Conservation (phyloP, 2,113 vertebrate species). For the Talpa occidentalis region DNA sequence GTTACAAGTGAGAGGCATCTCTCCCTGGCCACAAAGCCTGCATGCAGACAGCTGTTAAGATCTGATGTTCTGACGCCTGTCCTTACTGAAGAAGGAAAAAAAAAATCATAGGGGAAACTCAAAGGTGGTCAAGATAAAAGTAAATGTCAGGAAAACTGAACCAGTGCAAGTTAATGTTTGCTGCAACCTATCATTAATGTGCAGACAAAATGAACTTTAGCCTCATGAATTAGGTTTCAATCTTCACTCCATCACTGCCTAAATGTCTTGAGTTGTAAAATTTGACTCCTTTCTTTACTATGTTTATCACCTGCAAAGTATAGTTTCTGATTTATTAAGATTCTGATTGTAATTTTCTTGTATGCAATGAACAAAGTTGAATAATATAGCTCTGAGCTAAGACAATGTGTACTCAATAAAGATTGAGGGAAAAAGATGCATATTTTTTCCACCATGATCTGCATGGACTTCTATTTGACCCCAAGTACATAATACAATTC, state of each 20-base stretch:
- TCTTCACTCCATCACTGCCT: background rate
- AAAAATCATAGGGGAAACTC: background rate
- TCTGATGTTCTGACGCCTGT: background rate
- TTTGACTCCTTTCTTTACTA: background rate
- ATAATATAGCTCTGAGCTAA: background rate
- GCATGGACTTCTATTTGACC: background rate
- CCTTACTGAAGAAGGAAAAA: background rate
- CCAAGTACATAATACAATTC: background rate
- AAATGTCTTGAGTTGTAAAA: background rate
- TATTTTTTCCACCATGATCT: background rate
- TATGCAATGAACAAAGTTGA: background rate
- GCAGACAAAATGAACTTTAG: background rate
- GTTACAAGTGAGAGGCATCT: background rate
- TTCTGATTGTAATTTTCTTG: background rate
- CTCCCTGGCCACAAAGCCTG: background rate
- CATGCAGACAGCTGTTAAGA: background rate
- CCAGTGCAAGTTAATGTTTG: background rate
- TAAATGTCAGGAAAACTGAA: background rate
- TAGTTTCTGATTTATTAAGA: background rate
- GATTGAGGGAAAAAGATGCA: background rate
- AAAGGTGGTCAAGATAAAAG: background rate
- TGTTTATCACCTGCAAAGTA: background rate
- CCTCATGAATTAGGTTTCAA: background rate
- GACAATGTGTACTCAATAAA: background rate
- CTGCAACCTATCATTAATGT: background rate